Conservation (phyloP, 2,113 vertebrate genomes). For the Prinia subflava region DNA sequence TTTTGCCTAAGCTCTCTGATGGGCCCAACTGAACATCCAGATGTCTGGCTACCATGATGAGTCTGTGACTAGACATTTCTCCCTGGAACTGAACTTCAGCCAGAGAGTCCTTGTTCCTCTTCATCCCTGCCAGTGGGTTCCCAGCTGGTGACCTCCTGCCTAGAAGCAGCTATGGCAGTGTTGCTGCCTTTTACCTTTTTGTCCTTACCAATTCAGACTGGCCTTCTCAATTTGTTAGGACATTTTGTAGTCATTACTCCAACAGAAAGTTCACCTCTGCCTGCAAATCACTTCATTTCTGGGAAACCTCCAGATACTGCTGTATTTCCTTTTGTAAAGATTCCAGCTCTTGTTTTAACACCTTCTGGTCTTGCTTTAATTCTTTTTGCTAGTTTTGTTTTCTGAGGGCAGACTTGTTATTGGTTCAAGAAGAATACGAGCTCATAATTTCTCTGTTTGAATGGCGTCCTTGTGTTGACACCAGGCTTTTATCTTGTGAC, state of each 20-base stretch:
- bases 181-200: not conserved
- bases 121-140: not conserved
- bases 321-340: constrained; percentile 50
- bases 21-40: not conserved
- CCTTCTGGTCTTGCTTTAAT: constrained; percentile 47
- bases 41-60: not conserved
- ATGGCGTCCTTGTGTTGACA: not conserved
- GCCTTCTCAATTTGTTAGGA: not conserved
- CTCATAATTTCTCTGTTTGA: not conserved
- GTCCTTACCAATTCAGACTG: not conserved
- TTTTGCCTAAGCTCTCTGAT: not conserved
- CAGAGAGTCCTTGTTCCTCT: not conserved
- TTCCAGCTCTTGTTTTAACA: constrained; percentile 15
- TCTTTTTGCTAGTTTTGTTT: constrained; percentile 32
- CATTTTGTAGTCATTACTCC: not conserved
- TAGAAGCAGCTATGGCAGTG: not conserved
- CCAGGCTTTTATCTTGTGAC: not conserved
- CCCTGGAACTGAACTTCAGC: not conserved
- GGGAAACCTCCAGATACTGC: constrained; percentile 24
- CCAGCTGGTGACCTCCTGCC: not conserved
- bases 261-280: constrained; percentile 15
- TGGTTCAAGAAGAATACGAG: not conserved
- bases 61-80: not conserved
- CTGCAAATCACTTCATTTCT: constrained; percentile 28
- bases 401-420: not conserved